Percentiles rank a stretch among this genome's conserved stretches.
Conservation (phyloP, 1,140 invertebrate genomes). For the Ylistrum balloti region DNA sequence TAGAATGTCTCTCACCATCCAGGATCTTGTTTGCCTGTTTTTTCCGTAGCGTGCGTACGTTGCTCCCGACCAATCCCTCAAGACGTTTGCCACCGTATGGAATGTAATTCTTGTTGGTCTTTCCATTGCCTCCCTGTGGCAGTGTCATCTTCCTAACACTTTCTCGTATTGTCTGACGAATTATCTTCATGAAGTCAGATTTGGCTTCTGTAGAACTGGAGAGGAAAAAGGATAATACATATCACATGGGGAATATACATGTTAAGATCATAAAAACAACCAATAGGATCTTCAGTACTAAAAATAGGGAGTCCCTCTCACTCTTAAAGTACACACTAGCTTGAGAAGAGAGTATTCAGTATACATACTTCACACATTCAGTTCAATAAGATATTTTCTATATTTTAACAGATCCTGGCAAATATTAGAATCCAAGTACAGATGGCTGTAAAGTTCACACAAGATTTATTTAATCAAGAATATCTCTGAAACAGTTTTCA, state of each 20-base stretch:
- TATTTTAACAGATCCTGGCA: too few species aligned
- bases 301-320: too few species aligned
- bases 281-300: not conserved
- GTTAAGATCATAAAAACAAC: not conserved
- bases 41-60: slow-evolving; percentile 86
- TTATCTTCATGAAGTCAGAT: slow-evolving; percentile 97
- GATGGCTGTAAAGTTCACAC: too few species aligned
- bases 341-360: too few species aligned
- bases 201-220: slow-evolving; percentile 95
- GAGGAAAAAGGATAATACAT: slow-evolving; percentile 51
- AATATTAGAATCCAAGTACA: too few species aligned
- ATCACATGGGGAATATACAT: not conserved
- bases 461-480: too few species aligned
- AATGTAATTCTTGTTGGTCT: slow-evolving; percentile 68
- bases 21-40: slow-evolving; percentile 63
- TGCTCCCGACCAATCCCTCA: slow-evolving; percentile 65
- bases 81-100: slow-evolving; percentile 71
- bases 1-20: slow-evolving; percentile 91
- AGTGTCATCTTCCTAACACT: slow-evolving; percentile 80
- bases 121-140: slow-evolving; percentile 57
- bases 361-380: too few species aligned
- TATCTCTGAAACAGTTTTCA: too few species aligned
- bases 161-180: slow-evolving; percentile 97
- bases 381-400: too few species aligned
- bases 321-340: too few species aligned